Evolutionary conservation across 2,888 invertebrate genomes (phyloP).

Genomic region (Psylliodes chrysocephalus): DNA sequence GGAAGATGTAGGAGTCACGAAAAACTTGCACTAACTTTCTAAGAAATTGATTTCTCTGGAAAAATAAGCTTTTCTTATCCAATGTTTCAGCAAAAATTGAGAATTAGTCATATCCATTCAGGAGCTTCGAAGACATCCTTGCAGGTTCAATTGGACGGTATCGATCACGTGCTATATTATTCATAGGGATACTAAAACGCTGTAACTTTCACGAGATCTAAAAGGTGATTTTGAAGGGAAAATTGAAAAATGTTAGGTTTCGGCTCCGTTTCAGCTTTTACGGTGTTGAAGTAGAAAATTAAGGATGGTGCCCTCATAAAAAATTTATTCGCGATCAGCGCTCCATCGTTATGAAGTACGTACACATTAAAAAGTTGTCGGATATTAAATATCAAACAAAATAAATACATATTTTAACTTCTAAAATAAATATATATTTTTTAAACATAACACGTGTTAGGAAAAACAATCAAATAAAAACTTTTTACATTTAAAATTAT

Average conservation of each 20-base stretch:
- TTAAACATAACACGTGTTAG: too few species aligned
- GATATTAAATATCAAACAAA: too few species aligned
- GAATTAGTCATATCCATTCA: constrained; percentile 11
- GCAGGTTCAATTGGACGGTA: constrained; percentile 22
- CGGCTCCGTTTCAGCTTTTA: not conserved
- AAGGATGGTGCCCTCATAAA: constrained; percentile 5
- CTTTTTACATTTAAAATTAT: too few species aligned
- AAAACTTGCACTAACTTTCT: constrained; percentile 13
- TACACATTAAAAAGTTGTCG: not conserved
- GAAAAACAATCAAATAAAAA: too few species aligned
- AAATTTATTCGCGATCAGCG: constrained; percentile 1
- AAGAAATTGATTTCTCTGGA: constrained; percentile 7
- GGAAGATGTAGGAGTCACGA: not conserved
- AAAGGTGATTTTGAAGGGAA: constrained; percentile 9
- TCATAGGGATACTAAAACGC: constrained; percentile 19
- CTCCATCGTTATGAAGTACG: not conserved
- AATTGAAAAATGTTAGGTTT: constrained; percentile 23
- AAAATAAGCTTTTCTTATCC: constrained; percentile 14
- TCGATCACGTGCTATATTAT: constrained; percentile 28
- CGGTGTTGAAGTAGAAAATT: constrained; percentile 2
- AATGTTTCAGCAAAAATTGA: constrained; percentile 8
- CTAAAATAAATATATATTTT: too few species aligned
- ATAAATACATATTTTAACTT: too few species aligned
- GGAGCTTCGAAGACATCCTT: not conserved
- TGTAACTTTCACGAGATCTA: constrained; percentile 9